Percentiles rank a stretch among this genome's conserved stretches.
Conservation (phyloP, 2,113 vertebrate genomes). For the Podilymbus podiceps region DNA sequence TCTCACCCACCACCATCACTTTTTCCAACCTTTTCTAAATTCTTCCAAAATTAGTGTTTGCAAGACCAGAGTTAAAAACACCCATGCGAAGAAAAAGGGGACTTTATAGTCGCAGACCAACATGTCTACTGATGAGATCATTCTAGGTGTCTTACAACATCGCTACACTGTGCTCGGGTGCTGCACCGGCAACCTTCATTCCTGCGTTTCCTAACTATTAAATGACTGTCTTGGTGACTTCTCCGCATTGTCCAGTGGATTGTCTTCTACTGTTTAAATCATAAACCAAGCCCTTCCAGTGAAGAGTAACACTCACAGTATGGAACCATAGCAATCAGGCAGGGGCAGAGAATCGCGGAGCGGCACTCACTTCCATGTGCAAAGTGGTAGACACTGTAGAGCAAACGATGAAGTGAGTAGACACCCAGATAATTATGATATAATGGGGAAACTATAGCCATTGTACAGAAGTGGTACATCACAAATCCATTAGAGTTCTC, state of each 20-base stretch:
- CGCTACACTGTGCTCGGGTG: not conserved
- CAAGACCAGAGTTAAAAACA: not conserved
- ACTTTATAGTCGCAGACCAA: not conserved
- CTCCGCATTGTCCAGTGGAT: not conserved
- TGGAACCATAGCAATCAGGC: not conserved
- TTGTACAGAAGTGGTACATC: not conserved
- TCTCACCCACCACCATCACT: not conserved
- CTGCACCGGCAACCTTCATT: not conserved
- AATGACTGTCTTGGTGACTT: not conserved
- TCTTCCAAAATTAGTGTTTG: not conserved
- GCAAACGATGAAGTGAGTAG: not conserved
- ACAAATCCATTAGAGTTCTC: not conserved
- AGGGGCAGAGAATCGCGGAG: not conserved
- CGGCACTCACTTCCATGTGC: rapidly evolving
- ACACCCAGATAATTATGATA: not conserved
- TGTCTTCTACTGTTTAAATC: not conserved
- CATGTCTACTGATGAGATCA: not conserved
- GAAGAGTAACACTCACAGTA: not conserved
- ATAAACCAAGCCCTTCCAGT: not conserved
- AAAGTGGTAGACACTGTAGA: not conserved
- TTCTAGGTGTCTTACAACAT: not conserved
- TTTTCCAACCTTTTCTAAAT: not conserved
- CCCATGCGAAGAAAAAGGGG: not conserved
- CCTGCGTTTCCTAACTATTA: not conserved
- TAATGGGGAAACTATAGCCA: not conserved